phyloP scores from a whole-genome alignment of 2,113 vertebrate genomes.

The Rhizomys pruinosus region DNA sequence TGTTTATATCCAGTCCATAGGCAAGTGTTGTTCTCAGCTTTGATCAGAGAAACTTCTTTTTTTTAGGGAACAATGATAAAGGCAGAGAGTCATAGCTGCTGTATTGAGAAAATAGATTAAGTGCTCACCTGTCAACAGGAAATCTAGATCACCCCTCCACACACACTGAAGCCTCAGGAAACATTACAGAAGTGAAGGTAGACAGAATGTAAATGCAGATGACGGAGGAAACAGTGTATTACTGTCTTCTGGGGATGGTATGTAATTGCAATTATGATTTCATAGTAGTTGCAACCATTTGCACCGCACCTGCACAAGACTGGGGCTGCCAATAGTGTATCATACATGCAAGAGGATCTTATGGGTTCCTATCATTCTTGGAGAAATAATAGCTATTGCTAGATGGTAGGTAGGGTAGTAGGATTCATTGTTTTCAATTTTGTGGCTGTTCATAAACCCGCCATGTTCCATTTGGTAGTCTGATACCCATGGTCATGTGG shows the following conservation, averaged over 20 bases:
- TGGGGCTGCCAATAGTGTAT: neutral
- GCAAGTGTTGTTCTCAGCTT: neutral
- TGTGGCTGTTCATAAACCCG: neutral
- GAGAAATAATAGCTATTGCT: neutral
- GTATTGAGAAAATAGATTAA: too few relatives aligned
- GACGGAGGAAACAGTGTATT: too few relatives aligned
- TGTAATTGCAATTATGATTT: neutral
- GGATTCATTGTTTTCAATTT: neutral
- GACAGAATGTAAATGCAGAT: too few relatives aligned
- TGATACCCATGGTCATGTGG: neutral
- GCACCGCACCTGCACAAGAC: neutral
- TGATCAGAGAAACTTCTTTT: neutral
- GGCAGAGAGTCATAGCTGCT: neutral
- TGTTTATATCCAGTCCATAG: too few relatives aligned
- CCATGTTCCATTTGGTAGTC: neutral
- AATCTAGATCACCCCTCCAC: too few relatives aligned
- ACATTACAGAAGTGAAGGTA: too few relatives aligned
- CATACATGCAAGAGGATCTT: too few relatives aligned
- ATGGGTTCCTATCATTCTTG: neutral
- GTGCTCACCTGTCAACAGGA: too few relatives aligned
- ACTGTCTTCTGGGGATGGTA: too few relatives aligned
- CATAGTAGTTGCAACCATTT: neutral
- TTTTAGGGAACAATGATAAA: neutral
- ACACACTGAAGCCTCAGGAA: too few relatives aligned
- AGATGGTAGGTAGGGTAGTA: neutral